Evolutionary conservation across 2,797 vertebrate species (phyloP), one percentile per base, ranked within the genome.

Genomic region (Bucorvus abyssinicus): DNA sequence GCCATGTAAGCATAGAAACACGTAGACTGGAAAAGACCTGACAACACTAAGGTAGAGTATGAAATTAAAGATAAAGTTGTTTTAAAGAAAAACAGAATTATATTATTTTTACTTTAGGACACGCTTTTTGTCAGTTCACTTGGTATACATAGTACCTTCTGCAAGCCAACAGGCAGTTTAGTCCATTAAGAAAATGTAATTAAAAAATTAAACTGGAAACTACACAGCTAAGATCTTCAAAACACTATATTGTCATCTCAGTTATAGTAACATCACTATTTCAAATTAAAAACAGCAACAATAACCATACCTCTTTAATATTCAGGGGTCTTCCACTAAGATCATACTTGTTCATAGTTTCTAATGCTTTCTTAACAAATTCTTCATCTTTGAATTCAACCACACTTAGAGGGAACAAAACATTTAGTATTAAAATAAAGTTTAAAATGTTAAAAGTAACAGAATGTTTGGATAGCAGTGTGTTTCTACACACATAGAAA

Each of bases 381-480:
- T 99, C 99, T 97, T 99, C 99, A 97, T 99, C 99, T 98, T 98
- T 99, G 97, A 99, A 99, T 98, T 99, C 99, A 95, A 99, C 99
- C 97, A 99, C 99, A 97, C 99, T 99, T 97, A 74, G 93, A 61
- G 69, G 92, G 65, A 95, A 92, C 82, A 97, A 96, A 89, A 90
- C 29, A 96, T 71, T 79, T 52, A 38, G 94, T 61, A 78, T 96
- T 97, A 97, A 97, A 96, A 76, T 65, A 90, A 77, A 94, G 84
- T 73, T 71, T 67, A 60, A 70, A 60, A 59, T 8, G 12, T 47
- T 50, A 77, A 77, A 75, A 55, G n/a, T 38, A 87, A 75, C 23
- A 89, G 16, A 85, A 81, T 74, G 15, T 70, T 89, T 84, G 23
- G 11, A 78, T 23, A 94, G 65, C 17, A 84, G 64, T 82, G 52